These are phyloP conservation scores for Himalopsyche phryganea DNA, from an alignment of 1,140 invertebrate genomes.

Conservation along the genomic window DNA sequence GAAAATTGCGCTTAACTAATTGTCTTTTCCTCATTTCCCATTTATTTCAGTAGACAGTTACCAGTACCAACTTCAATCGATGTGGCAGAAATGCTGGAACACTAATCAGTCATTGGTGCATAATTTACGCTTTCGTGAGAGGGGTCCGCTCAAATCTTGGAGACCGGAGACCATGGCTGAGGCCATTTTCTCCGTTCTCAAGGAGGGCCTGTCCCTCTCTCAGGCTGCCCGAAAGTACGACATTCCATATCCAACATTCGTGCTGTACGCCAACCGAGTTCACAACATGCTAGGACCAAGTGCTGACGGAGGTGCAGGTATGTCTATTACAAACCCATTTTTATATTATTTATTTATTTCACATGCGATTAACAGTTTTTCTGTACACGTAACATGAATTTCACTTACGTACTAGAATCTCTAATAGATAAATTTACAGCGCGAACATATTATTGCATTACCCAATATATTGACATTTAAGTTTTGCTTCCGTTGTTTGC, in stretches of 20 bases:
- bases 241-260: slow-evolving; percentile 91
- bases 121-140: slow-evolving; percentile 84
- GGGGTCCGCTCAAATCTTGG: slow-evolving; percentile 88
- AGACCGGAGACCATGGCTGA: slow-evolving; percentile 91
- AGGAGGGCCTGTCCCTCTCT: slow-evolving; percentile 82
- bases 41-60: slow-evolving; percentile 71
- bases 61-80: slow-evolving; percentile 88
- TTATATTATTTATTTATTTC: too few species aligned
- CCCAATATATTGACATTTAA: too few species aligned
- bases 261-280: slow-evolving; percentile 88
- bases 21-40: slow-evolving; percentile 10
- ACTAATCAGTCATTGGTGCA: slow-evolving; percentile 84
- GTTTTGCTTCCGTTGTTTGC: too few species aligned
- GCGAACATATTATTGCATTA: too few species aligned
- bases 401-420: too few species aligned
- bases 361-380: too few species aligned
- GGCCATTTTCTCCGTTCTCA: slow-evolving; percentile 86
- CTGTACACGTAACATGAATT: too few species aligned
- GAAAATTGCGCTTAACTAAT: slow-evolving; percentile 10
- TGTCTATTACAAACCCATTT: slow-evolving; percentile 38
- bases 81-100: slow-evolving; percentile 94
- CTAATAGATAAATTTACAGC: too few species aligned
- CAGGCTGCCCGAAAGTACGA: slow-evolving; percentile 89
- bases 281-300: slow-evolving; percentile 92
- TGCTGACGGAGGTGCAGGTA: slow-evolving; percentile 79